Evolutionary conservation across 2,888 invertebrate genomes (phyloP).

Genomic region (Trachelus troglodyta): DNA sequence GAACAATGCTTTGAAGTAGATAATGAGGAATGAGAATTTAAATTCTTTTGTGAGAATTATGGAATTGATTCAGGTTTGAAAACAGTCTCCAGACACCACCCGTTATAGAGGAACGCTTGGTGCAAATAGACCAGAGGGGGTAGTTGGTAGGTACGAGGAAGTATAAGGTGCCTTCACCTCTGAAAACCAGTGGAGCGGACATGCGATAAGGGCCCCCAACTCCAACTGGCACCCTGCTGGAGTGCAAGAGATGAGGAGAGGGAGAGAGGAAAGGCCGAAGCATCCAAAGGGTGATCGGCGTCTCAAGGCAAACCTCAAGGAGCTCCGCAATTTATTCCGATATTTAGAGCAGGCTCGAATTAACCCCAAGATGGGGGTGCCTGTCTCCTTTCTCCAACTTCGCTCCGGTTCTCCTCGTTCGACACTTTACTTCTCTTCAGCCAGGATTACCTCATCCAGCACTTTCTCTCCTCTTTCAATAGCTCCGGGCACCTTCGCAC

Average conservation of each 20-base stretch:
- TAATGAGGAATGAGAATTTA: neutral
- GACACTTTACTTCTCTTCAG: neutral
- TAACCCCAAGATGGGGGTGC: constrained; percentile 5
- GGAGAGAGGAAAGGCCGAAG: constrained; percentile 7
- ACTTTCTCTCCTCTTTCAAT: neutral
- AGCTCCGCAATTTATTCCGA: constrained; percentile 60
- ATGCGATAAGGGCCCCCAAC: constrained; percentile 59
- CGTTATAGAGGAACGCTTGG: constrained; percentile 37
- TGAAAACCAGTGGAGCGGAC: constrained; percentile 60
- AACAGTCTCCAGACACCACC: constrained; percentile 29
- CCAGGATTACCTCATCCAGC: neutral
- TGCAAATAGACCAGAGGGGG: constrained; percentile 43
- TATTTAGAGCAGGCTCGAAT: constrained; percentile 47
- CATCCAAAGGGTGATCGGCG: constrained; percentile 21
- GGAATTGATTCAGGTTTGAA: neutral
- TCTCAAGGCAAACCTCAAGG: constrained; percentile 25
- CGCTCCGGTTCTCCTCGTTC: neutral
- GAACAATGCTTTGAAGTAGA: neutral
- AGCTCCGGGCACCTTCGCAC: neutral
- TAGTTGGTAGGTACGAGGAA: constrained; percentile 27
- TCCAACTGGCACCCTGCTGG: constrained; percentile 17
- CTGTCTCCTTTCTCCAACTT: neutral
- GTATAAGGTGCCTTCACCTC: constrained; percentile 54
- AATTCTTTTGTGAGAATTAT: neutral
- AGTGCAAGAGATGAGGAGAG: neutral